Percentiles rank a stretch among this genome's conserved stretches.
phyloP scores from a whole-genome alignment of 2,888 invertebrate genomes.

The Campoletis raptor region DNA sequence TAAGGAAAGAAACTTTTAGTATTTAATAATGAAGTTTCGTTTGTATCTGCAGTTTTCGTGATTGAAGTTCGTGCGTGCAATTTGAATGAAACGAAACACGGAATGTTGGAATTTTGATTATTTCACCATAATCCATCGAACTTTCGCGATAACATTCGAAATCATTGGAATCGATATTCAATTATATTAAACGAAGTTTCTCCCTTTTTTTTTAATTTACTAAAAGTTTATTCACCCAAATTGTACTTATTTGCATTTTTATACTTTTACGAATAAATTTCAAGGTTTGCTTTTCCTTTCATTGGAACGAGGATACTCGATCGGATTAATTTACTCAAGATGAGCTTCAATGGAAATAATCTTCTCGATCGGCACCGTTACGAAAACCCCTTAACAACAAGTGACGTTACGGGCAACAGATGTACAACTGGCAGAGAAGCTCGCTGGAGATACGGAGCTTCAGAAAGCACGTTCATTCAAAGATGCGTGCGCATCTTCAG shows the following conservation, averaged over 20 bases:
- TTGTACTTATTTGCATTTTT: background rate
- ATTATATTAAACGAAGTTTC: background rate
- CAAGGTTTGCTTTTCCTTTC: background rate
- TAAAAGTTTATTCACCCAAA: background rate
- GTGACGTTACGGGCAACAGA: conserved; percentile 55
- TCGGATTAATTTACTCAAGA: background rate
- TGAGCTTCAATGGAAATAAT: background rate
- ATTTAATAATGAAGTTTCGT: conserved; percentile 1
- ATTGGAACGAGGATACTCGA: background rate
- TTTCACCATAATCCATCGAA: background rate
- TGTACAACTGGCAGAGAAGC: conserved; percentile 44
- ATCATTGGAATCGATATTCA: background rate
- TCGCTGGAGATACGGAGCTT: conserved; percentile 74
- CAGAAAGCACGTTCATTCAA: conserved; percentile 78
- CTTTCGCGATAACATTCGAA: background rate
- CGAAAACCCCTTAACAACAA: conserved; percentile 40
- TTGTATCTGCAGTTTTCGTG: background rate
- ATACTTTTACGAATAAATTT: background rate
- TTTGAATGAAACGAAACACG: background rate
- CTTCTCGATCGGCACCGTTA: background rate
- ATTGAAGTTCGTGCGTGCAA: background rate
- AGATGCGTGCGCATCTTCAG: conserved; percentile 76
- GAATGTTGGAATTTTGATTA: background rate
- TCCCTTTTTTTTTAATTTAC: background rate
- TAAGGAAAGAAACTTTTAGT: conserved; percentile 2